Evolutionary conservation across 2,888 invertebrate genomes (phyloP).

Genomic region (Linnaemya vulpina): DNA sequence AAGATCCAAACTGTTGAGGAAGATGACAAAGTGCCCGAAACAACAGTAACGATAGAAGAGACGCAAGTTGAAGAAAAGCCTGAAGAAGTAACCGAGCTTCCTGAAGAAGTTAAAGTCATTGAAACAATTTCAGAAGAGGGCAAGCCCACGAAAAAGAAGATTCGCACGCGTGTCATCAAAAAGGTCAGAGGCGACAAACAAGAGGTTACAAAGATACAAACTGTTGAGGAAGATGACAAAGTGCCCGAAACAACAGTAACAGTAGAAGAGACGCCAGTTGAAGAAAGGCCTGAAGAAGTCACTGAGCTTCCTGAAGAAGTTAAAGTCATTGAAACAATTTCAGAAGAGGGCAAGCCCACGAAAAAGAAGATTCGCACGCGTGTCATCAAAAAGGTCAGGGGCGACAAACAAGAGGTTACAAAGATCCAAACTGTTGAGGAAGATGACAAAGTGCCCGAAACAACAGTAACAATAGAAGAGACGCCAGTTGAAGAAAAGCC

Average conservation of each 20-base stretch:
- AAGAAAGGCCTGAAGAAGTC: slow-evolving; percentile 5
- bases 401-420: slow-evolving; percentile 25
- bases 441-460: slow-evolving; percentile 21
- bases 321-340: slow-evolving; percentile 3
- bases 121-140: slow-evolving; percentile 18
- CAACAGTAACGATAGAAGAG: slow-evolving; percentile 23
- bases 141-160: slow-evolving; percentile 10
- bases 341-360: slow-evolving; percentile 6
- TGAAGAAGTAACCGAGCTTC: slow-evolving; percentile 9
- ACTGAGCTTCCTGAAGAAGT: slow-evolving; percentile 11
- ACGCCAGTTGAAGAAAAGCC: background rate
- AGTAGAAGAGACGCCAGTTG: slow-evolving; percentile 1
- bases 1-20: slow-evolving; percentile 29
- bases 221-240: slow-evolving; percentile 25
- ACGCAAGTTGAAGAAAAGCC: background rate
- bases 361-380: slow-evolving; percentile 30
- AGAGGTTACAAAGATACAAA: slow-evolving; percentile 27
- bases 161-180: slow-evolving; percentile 24
- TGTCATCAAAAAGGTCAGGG: slow-evolving; percentile 17
- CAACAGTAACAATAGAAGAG: slow-evolving; percentile 23
- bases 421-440: slow-evolving; percentile 38
- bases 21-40: slow-evolving; percentile 20
- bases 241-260: slow-evolving; percentile 26
- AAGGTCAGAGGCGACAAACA: slow-evolving; percentile 17
- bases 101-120: slow-evolving; percentile 10